These are phyloP conservation scores for Cheumatopsyche charites DNA, from an alignment of 1,140 invertebrate genomes.

Conservation along the genomic window DNA sequence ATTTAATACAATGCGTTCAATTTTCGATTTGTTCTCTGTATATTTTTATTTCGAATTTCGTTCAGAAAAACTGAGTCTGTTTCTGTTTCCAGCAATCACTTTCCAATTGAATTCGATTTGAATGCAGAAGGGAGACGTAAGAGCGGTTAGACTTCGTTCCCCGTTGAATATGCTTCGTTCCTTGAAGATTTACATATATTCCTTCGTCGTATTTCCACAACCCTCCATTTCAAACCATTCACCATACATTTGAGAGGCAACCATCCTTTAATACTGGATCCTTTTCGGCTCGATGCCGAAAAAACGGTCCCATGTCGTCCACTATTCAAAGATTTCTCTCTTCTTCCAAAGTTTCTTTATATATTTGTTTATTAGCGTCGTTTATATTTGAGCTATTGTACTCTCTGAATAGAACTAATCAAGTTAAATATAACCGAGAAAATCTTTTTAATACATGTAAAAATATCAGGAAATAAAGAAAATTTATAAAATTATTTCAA, in stretches of 20 bases:
- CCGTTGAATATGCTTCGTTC: constrained; percentile 24
- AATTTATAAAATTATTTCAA: too few relatives aligned
- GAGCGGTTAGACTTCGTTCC: constrained; percentile 1
- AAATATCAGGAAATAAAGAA: too few relatives aligned
- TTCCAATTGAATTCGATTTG: constrained; percentile 39
- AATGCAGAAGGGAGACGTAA: constrained; percentile 6
- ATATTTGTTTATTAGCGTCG: not conserved
- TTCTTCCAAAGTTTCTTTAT: not conserved
- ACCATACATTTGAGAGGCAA: not conserved
- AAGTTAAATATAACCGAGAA: too few relatives aligned
- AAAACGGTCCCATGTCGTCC: not conserved
- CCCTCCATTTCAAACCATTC: not conserved
- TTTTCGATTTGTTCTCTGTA: too few relatives aligned
- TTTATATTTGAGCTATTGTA: too few relatives aligned
- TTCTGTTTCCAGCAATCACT: constrained; percentile 33
- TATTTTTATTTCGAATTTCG: not conserved
- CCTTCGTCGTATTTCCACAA: not conserved
- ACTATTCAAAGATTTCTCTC: not conserved
- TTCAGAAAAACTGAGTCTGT: not conserved
- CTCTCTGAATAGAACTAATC: too few relatives aligned
- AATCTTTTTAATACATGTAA: too few relatives aligned
- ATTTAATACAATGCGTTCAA: too few relatives aligned
- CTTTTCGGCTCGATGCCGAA: too few relatives aligned
- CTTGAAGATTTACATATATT: constrained; percentile 35
- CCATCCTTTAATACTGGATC: not conserved